Conservation (phyloP, 64 coral and sea anemone genomes). For the Astreopora myriophthalma region DNA sequence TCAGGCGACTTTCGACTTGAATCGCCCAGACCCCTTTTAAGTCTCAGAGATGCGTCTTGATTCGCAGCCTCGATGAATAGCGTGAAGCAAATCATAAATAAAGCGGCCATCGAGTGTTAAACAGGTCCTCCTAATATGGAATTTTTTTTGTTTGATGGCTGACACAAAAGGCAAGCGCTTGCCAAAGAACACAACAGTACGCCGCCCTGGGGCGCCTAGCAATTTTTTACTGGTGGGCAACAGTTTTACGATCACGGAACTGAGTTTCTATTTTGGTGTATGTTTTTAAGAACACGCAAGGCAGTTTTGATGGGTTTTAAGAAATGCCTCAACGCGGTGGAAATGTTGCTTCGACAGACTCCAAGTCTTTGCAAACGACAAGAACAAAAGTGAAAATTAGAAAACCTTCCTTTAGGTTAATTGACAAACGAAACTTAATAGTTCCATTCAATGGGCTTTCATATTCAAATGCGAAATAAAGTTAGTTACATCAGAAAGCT, state of each 20-base stretch:
- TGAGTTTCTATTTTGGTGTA: background rate
- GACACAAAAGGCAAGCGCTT: conserved; percentile 42
- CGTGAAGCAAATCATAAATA: background rate
- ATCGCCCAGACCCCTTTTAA: background rate
- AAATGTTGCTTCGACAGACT: background rate
- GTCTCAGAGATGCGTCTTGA: background rate
- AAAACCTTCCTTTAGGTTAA: conserved; percentile 28
- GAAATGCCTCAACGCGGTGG: background rate
- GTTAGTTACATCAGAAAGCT: conserved; percentile 40
- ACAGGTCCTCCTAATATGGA: conserved; percentile 34
- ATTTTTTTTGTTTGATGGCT: conserved; percentile 13
- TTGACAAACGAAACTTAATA: conserved; percentile 64
- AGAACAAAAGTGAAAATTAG: conserved; percentile 48
- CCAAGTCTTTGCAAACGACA: conserved; percentile 25
- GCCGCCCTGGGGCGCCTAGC: background rate
- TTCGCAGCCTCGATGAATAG: background rate
- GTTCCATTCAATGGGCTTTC: conserved; percentile 47
- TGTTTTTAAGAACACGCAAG: background rate
- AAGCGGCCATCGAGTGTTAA: conserved; percentile 6
- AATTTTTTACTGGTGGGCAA: background rate
- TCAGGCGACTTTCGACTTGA: background rate
- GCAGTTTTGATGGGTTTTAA: background rate
- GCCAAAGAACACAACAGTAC: conserved; percentile 38
- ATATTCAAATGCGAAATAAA: conserved; percentile 62
- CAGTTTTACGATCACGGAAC: background rate